These are phyloP conservation scores for Paradoxurus hermaphroditus DNA, from an alignment of 2,113 vertebrate species.

Conservation along the genomic window DNA sequence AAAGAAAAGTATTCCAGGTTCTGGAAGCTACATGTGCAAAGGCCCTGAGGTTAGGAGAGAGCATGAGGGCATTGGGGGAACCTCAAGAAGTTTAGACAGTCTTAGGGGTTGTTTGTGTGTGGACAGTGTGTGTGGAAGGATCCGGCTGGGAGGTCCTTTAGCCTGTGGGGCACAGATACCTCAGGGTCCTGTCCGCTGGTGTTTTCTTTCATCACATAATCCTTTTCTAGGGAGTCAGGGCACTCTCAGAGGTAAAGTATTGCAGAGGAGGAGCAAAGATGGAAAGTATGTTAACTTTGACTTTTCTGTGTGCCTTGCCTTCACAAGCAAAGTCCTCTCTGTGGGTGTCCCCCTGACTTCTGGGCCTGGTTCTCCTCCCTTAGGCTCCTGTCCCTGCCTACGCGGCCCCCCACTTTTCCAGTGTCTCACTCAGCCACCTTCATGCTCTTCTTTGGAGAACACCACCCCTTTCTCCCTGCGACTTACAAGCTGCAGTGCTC, in stretches of 20 bases:
- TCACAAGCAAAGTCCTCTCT: neutral
- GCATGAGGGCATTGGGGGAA: neutral
- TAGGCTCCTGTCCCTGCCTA: neutral
- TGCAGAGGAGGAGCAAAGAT: neutral
- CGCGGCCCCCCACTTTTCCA: fast-evolving
- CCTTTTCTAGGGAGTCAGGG: neutral
- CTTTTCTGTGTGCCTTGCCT: neutral
- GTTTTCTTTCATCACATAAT: neutral
- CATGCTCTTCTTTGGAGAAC: neutral
- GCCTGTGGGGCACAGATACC: neutral
- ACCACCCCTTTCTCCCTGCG: neutral
- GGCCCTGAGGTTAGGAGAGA: neutral
- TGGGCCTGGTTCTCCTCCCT: neutral
- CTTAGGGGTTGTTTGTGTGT: neutral
- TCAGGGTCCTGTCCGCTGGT: neutral
- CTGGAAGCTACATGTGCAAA: neutral
- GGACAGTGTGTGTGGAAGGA: neutral
- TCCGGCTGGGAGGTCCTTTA: neutral
- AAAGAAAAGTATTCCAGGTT: neutral
- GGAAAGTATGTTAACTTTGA: neutral
- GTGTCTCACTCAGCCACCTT: neutral
- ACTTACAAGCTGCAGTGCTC: fast-evolving
- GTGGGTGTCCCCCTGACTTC: neutral
- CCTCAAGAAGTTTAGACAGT: neutral
- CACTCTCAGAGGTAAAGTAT: neutral